phyloP scores from a whole-genome alignment of 2,888 invertebrate species.

The Syrphus vitripennis region DNA sequence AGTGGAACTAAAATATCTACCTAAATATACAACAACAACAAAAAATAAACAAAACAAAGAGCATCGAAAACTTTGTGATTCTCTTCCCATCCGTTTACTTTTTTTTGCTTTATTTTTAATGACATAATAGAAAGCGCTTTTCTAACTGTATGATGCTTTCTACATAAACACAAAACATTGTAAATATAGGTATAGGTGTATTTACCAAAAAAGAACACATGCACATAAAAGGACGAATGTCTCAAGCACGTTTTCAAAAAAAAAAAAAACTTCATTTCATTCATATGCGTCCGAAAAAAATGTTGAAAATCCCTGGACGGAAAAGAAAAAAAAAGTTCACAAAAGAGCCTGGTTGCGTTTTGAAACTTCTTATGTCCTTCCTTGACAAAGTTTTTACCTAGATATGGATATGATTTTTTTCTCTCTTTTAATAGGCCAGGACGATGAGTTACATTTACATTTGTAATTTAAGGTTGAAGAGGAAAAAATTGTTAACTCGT shows the following conservation, averaged over 20 bases:
- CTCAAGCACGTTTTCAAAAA: constrained; percentile 36
- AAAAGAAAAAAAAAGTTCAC: constrained; percentile 14
- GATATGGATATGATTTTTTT: no score
- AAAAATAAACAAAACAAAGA: neutral
- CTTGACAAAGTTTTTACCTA: constrained; percentile 53
- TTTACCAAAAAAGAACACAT: constrained; percentile 10
- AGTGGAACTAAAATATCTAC: constrained; percentile 2
- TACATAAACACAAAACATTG: constrained; percentile 26
- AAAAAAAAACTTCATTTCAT: constrained; percentile 48
- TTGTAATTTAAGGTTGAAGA: no score
- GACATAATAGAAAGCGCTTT: constrained; percentile 13
- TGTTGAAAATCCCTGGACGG: constrained; percentile 15
- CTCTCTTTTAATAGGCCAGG: neutral
- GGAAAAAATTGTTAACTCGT: no score
- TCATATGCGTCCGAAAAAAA: constrained; percentile 32
- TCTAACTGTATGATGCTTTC: constrained; percentile 22
- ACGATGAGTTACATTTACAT: neutral
- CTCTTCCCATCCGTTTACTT: constrained; percentile 38
- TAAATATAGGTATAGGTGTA: neutral
- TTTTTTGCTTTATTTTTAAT: neutral
- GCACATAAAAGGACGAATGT: constrained; percentile 15
- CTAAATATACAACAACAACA: no score
- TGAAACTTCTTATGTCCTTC: constrained; percentile 34
- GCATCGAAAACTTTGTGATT: constrained; percentile 54
- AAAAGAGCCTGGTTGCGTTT: constrained; percentile 42